phyloP scores from a whole-genome alignment of 2,113 vertebrate species.

The Accipiter virgatus region DNA sequence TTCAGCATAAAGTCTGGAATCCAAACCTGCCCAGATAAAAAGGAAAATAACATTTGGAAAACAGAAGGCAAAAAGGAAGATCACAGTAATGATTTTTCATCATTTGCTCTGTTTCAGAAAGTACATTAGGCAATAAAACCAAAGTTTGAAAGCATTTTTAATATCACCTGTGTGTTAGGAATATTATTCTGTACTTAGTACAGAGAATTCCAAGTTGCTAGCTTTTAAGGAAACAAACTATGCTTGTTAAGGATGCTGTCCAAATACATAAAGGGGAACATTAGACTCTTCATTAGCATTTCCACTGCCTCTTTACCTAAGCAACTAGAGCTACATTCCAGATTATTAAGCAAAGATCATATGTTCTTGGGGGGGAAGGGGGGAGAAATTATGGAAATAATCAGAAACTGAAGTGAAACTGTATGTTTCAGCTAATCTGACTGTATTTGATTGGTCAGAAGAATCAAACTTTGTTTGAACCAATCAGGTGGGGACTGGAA shows the following conservation, averaged over 20 bases:
- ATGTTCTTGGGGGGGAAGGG: neutral
- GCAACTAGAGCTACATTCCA: neutral
- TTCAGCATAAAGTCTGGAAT: neutral
- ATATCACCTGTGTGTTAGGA: neutral
- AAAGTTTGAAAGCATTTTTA: neutral
- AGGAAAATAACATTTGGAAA: neutral
- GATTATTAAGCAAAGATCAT: neutral
- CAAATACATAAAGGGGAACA: no score
- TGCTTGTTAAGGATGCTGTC: no score
- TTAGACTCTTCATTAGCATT: no score
- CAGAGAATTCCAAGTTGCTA: neutral
- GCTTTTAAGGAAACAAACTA: neutral
- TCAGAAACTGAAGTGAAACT: neutral
- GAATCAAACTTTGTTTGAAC: neutral
- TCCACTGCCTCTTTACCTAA: no score
- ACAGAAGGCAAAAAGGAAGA: neutral
- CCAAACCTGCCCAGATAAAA: neutral
- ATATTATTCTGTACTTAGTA: neutral
- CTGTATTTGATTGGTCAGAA: neutral
- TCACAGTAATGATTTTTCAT: neutral
- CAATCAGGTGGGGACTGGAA: fast-evolving
- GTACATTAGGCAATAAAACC: neutral
- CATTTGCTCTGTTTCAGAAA: neutral
- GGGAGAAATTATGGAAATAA: neutral
- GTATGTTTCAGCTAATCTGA: neutral